phyloP scores from a whole-genome alignment of 2,888 invertebrate species.

The Empis livida region DNA sequence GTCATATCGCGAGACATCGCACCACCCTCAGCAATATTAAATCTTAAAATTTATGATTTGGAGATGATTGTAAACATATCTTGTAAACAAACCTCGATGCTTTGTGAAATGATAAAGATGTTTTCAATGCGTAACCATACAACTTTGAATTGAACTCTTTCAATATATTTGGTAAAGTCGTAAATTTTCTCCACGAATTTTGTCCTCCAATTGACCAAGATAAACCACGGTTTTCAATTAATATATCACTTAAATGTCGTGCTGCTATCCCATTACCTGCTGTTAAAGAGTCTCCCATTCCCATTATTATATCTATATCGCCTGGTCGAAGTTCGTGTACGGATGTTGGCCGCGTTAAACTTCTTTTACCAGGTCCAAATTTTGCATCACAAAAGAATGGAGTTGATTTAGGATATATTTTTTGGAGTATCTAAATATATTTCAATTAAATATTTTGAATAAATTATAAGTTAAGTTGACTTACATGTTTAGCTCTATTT shows the following conservation, averaged over 20 bases:
- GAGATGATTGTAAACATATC: too few relatives aligned
- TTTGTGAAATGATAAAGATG: slow-evolving; percentile 37
- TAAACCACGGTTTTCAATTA: slow-evolving; percentile 38
- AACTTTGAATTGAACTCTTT: slow-evolving; percentile 51
- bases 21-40: slow-evolving; percentile 47
- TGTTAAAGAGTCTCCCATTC: slow-evolving; percentile 48
- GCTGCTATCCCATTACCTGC: slow-evolving; percentile 39
- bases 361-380: slow-evolving; percentile 30
- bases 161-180: slow-evolving; percentile 46
- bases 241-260: slow-evolving; percentile 25
- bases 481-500: too few relatives aligned
- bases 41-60: too few relatives aligned
- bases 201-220: slow-evolving; percentile 42
- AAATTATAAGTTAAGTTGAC: too few relatives aligned
- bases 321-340: slow-evolving; percentile 46
- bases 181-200: slow-evolving; percentile 39
- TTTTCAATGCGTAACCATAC: slow-evolving; percentile 44
- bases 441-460: too few relatives aligned
- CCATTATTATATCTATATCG: slow-evolving; percentile 46
- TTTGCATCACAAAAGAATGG: slow-evolving; percentile 28
- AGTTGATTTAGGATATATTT: neutral
- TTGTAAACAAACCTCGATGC: slow-evolving; percentile 16
- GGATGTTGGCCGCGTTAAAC: slow-evolving; percentile 35
- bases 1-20: slow-evolving; percentile 45
- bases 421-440: neutral